phyloP scores from a whole-genome alignment of 2,797 vertebrate species.

The Sebastes wilsoni region DNA sequence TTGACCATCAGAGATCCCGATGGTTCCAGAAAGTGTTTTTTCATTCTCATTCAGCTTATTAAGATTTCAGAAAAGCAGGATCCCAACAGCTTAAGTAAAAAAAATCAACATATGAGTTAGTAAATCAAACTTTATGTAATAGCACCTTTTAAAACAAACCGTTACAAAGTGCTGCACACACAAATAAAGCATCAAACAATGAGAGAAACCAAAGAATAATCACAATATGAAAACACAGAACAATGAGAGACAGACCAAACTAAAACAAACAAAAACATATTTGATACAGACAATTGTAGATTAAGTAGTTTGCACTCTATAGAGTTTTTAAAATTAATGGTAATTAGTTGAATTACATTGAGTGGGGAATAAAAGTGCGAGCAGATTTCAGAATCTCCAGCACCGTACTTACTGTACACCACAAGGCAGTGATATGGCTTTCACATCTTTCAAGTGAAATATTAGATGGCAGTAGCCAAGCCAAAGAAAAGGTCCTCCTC shows the following conservation, averaged over 20 bases:
- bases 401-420: conserved; percentile 25
- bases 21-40: not conserved
- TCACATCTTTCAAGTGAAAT: conserved; percentile 73
- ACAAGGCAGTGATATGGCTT: conserved; percentile 54
- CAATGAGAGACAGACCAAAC: too few species aligned
- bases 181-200: too few species aligned
- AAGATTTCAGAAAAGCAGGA: not conserved
- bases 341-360: conserved; percentile 32
- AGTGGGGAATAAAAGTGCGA: conserved; percentile 31
- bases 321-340: not conserved
- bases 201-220: too few species aligned
- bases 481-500: conserved; percentile 76
- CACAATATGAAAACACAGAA: too few species aligned
- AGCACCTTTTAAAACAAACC: too few species aligned
- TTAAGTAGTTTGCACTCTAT: not conserved
- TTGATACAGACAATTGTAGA: not conserved
- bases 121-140: too few species aligned
- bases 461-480: conserved; percentile 70
- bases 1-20: not conserved
- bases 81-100: not conserved
- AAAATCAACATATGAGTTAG: not conserved
- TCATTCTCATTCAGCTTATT: not conserved
- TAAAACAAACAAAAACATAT: not conserved
- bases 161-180: too few species aligned
- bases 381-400: conserved; percentile 50